A percentile compares a stretch with the other conserved stretches of the same genome.
Evolutionary conservation across 2,797 vertebrate species (phyloP).

Genomic region (Botia kubotai): DNA sequence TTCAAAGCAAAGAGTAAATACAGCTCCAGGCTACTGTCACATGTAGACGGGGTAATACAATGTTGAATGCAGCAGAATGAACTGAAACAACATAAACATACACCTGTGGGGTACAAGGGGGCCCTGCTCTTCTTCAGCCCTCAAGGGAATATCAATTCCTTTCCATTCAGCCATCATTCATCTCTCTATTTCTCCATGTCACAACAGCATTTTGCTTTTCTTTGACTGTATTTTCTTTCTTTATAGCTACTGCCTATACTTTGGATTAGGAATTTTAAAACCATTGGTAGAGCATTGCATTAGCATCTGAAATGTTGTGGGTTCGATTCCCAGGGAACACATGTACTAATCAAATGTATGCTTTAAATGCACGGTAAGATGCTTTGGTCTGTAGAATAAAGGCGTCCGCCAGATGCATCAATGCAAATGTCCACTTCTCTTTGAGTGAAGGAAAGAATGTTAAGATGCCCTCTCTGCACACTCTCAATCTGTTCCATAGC

Average conservation of each 20-base stretch:
- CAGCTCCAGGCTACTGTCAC: slow-evolving; percentile 8
- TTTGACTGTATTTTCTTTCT: neutral
- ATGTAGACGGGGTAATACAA: slow-evolving; percentile 7
- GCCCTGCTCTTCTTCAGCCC: slow-evolving; percentile 1
- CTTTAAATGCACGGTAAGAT: too few species aligned
- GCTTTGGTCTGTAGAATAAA: too few species aligned
- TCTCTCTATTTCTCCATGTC: slow-evolving; percentile 6
- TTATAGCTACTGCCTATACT: neutral
- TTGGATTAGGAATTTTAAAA: neutral
- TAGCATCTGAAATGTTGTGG: too few species aligned
- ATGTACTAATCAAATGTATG: too few species aligned
- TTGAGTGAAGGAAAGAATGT: neutral
- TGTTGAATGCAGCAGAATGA: neutral
- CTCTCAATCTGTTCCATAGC: slow-evolving; percentile 8
- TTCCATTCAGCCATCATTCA: slow-evolving; percentile 17
- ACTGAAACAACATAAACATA: slow-evolving; percentile 38
- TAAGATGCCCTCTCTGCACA: slow-evolving; percentile 36
- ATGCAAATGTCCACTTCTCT: neutral
- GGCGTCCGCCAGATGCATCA: too few species aligned
- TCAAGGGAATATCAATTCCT: slow-evolving; percentile 2
- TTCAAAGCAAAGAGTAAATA: slow-evolving; percentile 37
- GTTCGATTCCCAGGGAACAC: too few species aligned
- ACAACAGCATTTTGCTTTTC: neutral
- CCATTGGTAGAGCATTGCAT: too few species aligned
- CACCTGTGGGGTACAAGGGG: neutral